Base-by-base conservation (phyloP, 2,113 vertebrate species). In the Orycteropus afer region DNA sequence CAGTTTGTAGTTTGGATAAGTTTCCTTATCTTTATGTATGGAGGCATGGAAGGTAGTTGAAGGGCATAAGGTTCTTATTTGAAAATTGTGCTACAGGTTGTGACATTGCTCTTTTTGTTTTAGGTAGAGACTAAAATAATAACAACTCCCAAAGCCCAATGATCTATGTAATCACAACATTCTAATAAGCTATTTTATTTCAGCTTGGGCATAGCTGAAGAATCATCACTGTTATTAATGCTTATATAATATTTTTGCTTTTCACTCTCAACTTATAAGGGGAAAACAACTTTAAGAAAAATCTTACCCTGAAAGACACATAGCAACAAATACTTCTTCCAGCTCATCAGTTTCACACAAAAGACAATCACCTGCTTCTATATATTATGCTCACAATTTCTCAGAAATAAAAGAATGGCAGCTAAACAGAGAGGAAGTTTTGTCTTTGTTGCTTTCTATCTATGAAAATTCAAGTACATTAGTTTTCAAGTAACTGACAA, bases 101-200 rank as follows among this genome's bases (percentile, higher is more conserved):
- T 45, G 23, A 69, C n/a, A 67, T 69, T 18, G n/a, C 10, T 78
- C 15, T 86, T 88, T n/a, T 93, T 63, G 71, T 81, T 91, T 92
- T 57, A 74, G 49, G 49, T 23, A 84, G 76, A 74, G 22, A 81
- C 34, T 67, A 74, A 91, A 78, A 34, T 67, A 61, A 42, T 14
- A 81, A 51, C 6, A 57, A 65, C 17, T 5, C 5, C 55, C 34
- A 71, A 93, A 81, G 23, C 32, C 13, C 12, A 40, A 22, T 51
- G 45, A 22, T 45, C 59, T 84, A 57, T 20, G 10, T 74, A 29
- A 69, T 69, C 73, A 61, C 61, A 89, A 32, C 74, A 63, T 90
- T 94, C 27, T n/a, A 85, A 32, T 37, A 61, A 61, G 34, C 15
- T 86, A 7, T 90, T 87, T 91, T 78, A 81, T 67, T 93, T 95